Base-by-base conservation (phyloP, 2,888 invertebrate genomes). In the Drosophila leonis region DNA sequence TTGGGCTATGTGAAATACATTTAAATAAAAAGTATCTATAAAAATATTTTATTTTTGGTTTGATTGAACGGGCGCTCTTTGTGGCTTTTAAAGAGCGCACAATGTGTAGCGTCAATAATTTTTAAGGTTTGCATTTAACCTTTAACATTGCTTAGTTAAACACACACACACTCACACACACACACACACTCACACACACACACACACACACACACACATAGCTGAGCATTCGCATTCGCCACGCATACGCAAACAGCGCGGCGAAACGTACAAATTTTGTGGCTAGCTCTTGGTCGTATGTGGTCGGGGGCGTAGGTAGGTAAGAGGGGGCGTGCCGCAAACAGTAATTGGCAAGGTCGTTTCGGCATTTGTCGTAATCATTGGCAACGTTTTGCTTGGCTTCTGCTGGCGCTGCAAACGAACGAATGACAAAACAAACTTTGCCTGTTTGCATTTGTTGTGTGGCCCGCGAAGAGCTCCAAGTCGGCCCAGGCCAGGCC, bases 341-440 rank as follows among this genome's bases (percentile, higher is more conserved):
- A 48, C 83, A 77, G 90, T 90, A 87, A 91, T 91, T 90, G 90
- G 90, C 91, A 91, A 91, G 91, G 91, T 91, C 92, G 92, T 91
- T 92, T 73, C 92, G 83, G 82, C 91, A 90, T 91, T 92, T 90
- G 84, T 80, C 80, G 91, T 87, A 90, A 85, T 87, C 89, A 78
- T 83, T 82, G 84, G 77, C 77, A 75, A 82, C 75, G 78, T 78
- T 82, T 85, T 75, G 66, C 73, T 72, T 75, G 74, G 75, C 75
- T 82, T 73, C 78, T 80, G 67, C 72, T 61, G 59, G 56, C 76
- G 71, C 65, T 64, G 68, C 70, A 66, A 68, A 76, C 48, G 48
- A 80, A 31, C 69, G 41, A 64, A 71, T 75, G 85, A 78, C 82
- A 82, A 84, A 73, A 80, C 75, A 77, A 81, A 76, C 78, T 74